phyloP scores from a whole-genome alignment of 2,797 vertebrate species.

The Enteromius trimaculatus region DNA sequence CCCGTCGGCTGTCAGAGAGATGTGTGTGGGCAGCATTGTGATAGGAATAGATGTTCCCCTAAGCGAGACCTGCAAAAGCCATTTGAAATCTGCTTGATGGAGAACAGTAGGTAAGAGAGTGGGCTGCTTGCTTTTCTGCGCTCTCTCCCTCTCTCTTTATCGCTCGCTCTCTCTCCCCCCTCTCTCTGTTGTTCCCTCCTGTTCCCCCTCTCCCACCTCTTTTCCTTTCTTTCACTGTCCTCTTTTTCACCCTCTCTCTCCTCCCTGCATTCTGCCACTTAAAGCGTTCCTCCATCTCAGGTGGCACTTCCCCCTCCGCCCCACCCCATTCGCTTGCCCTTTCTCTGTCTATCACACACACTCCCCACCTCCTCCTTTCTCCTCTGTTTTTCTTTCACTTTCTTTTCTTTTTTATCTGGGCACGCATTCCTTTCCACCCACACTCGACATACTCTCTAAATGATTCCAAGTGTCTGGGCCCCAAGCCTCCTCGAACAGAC shows the following conservation, averaged over 20 bases:
- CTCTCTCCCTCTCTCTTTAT: constrained; percentile 67
- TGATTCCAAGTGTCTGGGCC: constrained; percentile 86
- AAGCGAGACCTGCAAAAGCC: constrained; percentile 82
- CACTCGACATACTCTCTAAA: constrained; percentile 82
- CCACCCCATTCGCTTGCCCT: constrained; percentile 48
- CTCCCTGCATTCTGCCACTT: constrained; percentile 31
- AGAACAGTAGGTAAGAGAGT: constrained; percentile 81
- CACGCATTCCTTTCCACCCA: constrained; percentile 84
- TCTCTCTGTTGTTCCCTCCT: constrained; percentile 59
- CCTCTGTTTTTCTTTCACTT: constrained; percentile 81
- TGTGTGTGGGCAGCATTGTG: constrained; percentile 83
- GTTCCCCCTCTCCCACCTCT: constrained; percentile 44
- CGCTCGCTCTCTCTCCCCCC: constrained; percentile 63
- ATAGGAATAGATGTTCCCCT: constrained; percentile 85
- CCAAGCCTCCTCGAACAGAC: constrained; percentile 69
- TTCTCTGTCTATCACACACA: constrained; percentile 57
- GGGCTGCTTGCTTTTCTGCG: constrained; percentile 75
- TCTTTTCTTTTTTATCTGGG: constrained; percentile 81
- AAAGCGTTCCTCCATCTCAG: constrained; percentile 57
- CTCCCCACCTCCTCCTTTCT: constrained; percentile 58
- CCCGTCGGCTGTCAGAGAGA: constrained; percentile 74
- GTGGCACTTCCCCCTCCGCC: constrained; percentile 66
- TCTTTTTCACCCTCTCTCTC: constrained; percentile 61
- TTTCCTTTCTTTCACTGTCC: constrained; percentile 51
- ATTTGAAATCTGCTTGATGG: constrained; percentile 82